A percentile compares a stretch with the other conserved stretches of the same genome.
Conservation (phyloP, 2,113 vertebrate species). For the Nerophis lumbriciformis region DNA sequence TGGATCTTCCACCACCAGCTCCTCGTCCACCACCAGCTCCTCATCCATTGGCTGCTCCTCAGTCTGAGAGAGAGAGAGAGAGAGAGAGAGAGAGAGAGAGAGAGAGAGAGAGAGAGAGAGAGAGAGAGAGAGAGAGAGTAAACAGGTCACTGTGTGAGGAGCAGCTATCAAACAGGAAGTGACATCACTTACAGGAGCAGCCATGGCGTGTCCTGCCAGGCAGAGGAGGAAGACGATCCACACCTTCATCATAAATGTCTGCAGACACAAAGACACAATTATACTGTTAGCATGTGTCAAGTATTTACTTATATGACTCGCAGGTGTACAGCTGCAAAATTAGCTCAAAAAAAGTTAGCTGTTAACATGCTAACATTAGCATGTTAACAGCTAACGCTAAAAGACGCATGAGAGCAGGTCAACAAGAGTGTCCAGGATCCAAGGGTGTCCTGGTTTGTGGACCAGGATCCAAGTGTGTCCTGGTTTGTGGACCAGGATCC, state of each 20-base stretch:
- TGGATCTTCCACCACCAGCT: slow-evolving; percentile 51
- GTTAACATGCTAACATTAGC: too few species aligned
- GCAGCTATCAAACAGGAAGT: slow-evolving; percentile 6
- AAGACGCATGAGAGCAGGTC: too few species aligned
- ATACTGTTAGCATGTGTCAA: too few species aligned
- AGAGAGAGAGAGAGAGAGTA: neutral
- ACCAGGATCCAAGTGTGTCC: too few species aligned
- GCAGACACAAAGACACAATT: slow-evolving; percentile 46
- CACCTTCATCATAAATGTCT: slow-evolving; percentile 85
- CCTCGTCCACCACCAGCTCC: slow-evolving; percentile 51
- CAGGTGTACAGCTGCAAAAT: too few species aligned
- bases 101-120: slow-evolving; percentile 6
- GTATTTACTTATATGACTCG: too few species aligned
- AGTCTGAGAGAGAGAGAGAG: slow-evolving; percentile 40
- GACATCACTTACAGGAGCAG: slow-evolving; percentile 84
- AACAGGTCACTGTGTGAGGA: neutral
- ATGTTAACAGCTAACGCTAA: too few species aligned
- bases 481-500: too few species aligned
- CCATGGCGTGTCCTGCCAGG: slow-evolving; percentile 87
- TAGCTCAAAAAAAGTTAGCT: too few species aligned
- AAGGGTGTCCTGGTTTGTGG: too few species aligned
- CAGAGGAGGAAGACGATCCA: slow-evolving; percentile 92
- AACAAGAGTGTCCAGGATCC: too few species aligned
- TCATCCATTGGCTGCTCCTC: slow-evolving; percentile 51
- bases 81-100: neutral